These are phyloP conservation scores for Triplophysa siluroides DNA, from an alignment of 2,113 vertebrate species.

Conservation along the genomic window DNA sequence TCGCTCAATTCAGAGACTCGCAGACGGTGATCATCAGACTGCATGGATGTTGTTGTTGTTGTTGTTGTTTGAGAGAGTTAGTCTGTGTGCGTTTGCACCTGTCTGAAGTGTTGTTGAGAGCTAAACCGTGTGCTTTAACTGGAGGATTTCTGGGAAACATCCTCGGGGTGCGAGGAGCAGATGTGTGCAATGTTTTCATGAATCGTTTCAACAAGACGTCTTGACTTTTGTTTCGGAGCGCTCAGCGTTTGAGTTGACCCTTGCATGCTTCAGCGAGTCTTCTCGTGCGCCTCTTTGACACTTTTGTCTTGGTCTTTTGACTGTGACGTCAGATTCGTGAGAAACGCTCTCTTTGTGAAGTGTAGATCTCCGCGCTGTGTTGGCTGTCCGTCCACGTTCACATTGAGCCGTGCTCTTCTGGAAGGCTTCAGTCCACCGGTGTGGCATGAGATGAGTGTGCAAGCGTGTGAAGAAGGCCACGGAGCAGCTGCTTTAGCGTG, in stretches of 20 bases:
- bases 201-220: slow-evolving; percentile 52
- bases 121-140: slow-evolving; percentile 96
- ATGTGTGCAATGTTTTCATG: slow-evolving; percentile 79
- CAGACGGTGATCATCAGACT: slow-evolving; percentile 99
- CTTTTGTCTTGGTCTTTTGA: slow-evolving; percentile 57
- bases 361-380: no score
- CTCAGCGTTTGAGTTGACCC: slow-evolving; percentile 80
- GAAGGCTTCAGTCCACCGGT: not conserved
- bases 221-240: slow-evolving; percentile 74
- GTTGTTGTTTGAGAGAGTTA: slow-evolving; percentile 63
- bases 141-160: slow-evolving; percentile 76
- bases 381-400: slow-evolving; percentile 8
- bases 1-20: slow-evolving; percentile 77
- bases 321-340: not conserved
- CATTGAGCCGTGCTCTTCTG: slow-evolving; percentile 76
- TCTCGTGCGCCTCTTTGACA: slow-evolving; percentile 62
- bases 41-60: slow-evolving; percentile 90
- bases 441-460: not conserved
- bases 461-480: not conserved
- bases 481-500: not conserved
- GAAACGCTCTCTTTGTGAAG: no score
- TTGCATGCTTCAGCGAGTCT: slow-evolving; percentile 84
- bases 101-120: slow-evolving; percentile 98
- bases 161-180: slow-evolving; percentile 84
- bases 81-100: slow-evolving; percentile 87